Evolutionary conservation across 2,888 invertebrate species (phyloP).

Genomic region (Aspidapion aeneum): DNA sequence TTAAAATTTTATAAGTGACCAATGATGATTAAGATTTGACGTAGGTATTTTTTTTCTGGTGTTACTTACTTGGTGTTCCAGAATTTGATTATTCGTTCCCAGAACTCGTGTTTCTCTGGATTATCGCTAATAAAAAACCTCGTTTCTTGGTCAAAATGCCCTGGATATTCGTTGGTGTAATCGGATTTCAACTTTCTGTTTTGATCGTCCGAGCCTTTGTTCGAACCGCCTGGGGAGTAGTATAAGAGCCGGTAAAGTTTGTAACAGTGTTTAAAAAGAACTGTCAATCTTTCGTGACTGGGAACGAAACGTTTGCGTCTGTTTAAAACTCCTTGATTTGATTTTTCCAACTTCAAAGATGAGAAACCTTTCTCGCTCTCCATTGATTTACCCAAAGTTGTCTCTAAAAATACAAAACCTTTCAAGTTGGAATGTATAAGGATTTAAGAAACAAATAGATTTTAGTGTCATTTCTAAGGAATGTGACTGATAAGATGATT

Average conservation of each 20-base stretch:
- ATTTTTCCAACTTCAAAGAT: conserved; percentile 7
- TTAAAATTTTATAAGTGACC: too few species aligned
- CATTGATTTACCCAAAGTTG: background rate
- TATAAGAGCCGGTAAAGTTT: conserved; percentile 22
- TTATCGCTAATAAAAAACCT: conserved; percentile 13
- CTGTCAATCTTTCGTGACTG: conserved; percentile 20
- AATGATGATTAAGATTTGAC: too few species aligned
- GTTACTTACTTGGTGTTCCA: background rate
- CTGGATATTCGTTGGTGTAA: conserved; percentile 22
- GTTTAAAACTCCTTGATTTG: background rate
- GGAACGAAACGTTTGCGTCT: conserved; percentile 16
- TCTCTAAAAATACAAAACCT: background rate
- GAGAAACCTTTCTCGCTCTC: background rate
- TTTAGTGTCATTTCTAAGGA: too few species aligned
- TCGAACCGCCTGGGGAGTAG: conserved; percentile 11
- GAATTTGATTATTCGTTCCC: background rate
- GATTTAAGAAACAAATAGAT: too few species aligned
- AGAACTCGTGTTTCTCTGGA: conserved; percentile 14
- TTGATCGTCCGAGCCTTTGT: conserved; percentile 19
- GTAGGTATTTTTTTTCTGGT: too few species aligned
- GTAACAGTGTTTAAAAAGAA: conserved; percentile 24
- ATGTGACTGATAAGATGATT: too few species aligned
- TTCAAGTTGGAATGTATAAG: too few species aligned
- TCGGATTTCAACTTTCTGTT: conserved; percentile 23
- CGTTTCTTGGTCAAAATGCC: conserved; percentile 19